Conservation (phyloP, 1,140 invertebrate species). For the Musca domestica region DNA sequence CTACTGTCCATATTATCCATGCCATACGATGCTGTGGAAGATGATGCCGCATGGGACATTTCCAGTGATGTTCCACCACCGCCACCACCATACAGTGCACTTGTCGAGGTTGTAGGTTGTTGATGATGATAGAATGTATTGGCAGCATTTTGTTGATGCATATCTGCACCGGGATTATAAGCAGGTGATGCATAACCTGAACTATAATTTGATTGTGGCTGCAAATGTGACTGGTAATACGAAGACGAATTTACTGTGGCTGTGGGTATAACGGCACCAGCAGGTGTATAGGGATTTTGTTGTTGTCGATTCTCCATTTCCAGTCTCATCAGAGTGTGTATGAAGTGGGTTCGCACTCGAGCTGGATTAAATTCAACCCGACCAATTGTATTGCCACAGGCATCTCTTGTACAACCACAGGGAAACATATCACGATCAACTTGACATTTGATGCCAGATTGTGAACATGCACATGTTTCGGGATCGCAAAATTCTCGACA, state of each 20-base stretch:
- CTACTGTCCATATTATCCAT: constrained; percentile 42
- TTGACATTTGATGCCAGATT: constrained; percentile 95
- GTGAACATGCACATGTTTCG: constrained; percentile 89
- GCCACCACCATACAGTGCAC: background rate
- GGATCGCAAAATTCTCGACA: constrained; percentile 95
- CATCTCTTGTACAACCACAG: constrained; percentile 91
- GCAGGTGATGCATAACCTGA: constrained; percentile 50
- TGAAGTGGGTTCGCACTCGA: constrained; percentile 94
- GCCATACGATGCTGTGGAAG: background rate
- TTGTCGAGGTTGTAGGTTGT: background rate
- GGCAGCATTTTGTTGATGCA: constrained; percentile 33
- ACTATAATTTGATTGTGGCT: constrained; percentile 50
- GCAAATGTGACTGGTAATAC: constrained; percentile 41
- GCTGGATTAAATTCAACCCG: constrained; percentile 95
- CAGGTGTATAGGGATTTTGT: constrained; percentile 29
- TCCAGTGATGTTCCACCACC: background rate
- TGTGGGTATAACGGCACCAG: constrained; percentile 10
- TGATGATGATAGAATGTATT: constrained; percentile 37
- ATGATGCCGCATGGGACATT: background rate
- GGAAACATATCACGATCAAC: constrained; percentile 95
- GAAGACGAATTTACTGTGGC: constrained; percentile 10
- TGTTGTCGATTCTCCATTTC: constrained; percentile 83
- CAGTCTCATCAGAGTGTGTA: constrained; percentile 93
- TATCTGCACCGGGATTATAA: constrained; percentile 36
- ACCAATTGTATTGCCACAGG: constrained; percentile 89